Evolutionary conservation across 2,113 vertebrate species (phyloP).

Genomic region (Nothoprocta pentlandii): DNA sequence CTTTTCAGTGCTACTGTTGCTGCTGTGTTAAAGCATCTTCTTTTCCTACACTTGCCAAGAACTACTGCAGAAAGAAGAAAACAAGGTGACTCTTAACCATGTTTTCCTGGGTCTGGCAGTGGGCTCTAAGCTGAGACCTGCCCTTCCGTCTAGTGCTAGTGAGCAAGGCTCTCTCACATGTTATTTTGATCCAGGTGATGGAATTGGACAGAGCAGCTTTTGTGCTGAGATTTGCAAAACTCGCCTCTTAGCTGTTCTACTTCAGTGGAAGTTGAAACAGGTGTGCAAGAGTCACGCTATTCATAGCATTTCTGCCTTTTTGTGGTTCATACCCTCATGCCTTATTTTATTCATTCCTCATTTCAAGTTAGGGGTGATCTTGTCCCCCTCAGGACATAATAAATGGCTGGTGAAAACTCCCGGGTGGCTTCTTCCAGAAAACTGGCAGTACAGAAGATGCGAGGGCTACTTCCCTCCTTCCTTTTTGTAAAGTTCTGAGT

Average conservation of each 20-base stretch:
- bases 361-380: background rate
- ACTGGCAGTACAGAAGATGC: background rate
- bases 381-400: background rate
- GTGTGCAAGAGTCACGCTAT: conserved; percentile 6
- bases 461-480: background rate
- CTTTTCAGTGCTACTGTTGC: conserved; percentile 50
- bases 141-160: background rate
- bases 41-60: background rate
- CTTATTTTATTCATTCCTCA: background rate
- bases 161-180: background rate
- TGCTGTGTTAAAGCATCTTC: conserved; percentile 34
- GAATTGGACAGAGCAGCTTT: conserved; percentile 46
- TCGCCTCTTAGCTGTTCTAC: background rate
- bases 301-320: background rate
- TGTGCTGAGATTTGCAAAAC: conserved; percentile 42
- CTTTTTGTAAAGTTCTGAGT: background rate
- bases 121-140: conserved; percentile 6
- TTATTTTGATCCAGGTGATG: conserved; percentile 44
- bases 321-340: background rate
- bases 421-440: background rate
- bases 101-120: background rate
- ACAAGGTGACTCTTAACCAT: background rate
- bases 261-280: conserved; percentile 28
- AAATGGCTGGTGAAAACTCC: background rate
- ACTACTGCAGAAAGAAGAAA: background rate